A percentile compares a stretch with the other conserved stretches of the same genome.
Evolutionary conservation across 1,140 invertebrate genomes (phyloP).

Genomic region (Macrobrachium rosenbergii): DNA sequence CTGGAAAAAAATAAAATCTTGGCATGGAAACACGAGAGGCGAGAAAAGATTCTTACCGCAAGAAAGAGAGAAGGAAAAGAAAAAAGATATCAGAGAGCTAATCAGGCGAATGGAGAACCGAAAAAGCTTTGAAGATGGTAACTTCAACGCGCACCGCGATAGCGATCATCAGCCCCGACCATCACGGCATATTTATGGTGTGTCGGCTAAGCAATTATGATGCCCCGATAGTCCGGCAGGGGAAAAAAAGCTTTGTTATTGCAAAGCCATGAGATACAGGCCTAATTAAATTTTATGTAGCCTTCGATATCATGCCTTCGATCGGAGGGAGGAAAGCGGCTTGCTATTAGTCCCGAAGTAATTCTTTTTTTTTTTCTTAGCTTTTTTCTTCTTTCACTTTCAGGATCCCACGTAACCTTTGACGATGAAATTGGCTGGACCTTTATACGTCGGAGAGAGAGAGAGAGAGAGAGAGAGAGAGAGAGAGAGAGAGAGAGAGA

Average conservation of each 20-base stretch:
- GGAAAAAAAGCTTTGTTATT: slow-evolving; percentile 11
- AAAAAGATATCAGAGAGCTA: too few relatives aligned
- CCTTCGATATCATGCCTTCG: too few relatives aligned
- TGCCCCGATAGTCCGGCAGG: neutral
- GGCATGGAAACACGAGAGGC: too few relatives aligned
- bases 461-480: too few relatives aligned
- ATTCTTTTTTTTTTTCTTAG: neutral
- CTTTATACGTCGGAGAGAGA: too few relatives aligned
- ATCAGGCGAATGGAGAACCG: neutral
- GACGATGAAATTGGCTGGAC: too few relatives aligned
- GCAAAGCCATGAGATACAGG: too few relatives aligned
- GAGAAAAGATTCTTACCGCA: too few relatives aligned
- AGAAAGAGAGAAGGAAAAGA: too few relatives aligned
- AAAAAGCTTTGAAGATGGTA: neutral
- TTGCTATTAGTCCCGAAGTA: neutral
- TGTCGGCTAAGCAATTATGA: slow-evolving; percentile 25
- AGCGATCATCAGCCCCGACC: neutral
- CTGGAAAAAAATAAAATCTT: too few relatives aligned
- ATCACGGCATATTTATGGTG: slow-evolving; percentile 12
- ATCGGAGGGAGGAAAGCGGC: neutral
- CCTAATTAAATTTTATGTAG: too few relatives aligned
- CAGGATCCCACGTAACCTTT: neutral
- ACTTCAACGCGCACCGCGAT: slow-evolving; percentile 1
- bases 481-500: too few relatives aligned
- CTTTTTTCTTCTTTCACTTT: slow-evolving; percentile 1